Base-by-base conservation (phyloP, 2,797 vertebrate genomes). In the Poeciliopsis infans region DNA sequence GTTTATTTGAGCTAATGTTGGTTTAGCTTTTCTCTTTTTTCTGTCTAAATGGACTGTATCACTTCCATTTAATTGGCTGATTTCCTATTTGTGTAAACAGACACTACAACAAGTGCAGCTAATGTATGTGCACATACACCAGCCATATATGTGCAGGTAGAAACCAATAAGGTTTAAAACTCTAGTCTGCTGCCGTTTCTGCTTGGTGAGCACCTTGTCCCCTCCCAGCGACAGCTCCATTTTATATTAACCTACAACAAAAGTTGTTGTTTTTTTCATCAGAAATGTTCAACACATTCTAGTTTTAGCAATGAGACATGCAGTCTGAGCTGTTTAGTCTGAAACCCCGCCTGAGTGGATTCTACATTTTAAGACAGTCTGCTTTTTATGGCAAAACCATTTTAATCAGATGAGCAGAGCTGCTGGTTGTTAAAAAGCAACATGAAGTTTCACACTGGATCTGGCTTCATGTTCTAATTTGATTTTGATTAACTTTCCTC, bases 371-470 rank as follows among this genome's bases (percentile, higher is more conserved):
- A 74, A 77, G 78, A 82, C 68, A 78, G n/a, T 57, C 1, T 72
- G 53, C 55, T 77, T 57, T 86, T 89, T 53, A 83, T 74, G 28
- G 33, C 51, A 83, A 74, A 85, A 79, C 71, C 3, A 31, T 81
- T 82, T 86, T 86, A 81, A 90, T 85, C 77, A 76, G 75, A 86
- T 72, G 64, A 88, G 69, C 69, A 53, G 43, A 45, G 49, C 80
- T 71, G 49, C 72, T 85, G 83, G 88, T 85, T 85, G 77, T 82
- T 85, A 39, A 81, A 57, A 87, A 73, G 74, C 83, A 70, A 79
- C 74, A 80, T 80, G 76, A 71, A 75, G 77, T 87, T 81, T 79
- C 77, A 83, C 80, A 25, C 16, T 36, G 31, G 46, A 76, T 72
- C 47, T 74, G 47, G 70, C 79, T 90, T 85, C 53, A 86, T 76